These are phyloP conservation scores for Drosophila virilis DNA, from an alignment of 1,140 invertebrate species.

Conservation along the genomic window DNA sequence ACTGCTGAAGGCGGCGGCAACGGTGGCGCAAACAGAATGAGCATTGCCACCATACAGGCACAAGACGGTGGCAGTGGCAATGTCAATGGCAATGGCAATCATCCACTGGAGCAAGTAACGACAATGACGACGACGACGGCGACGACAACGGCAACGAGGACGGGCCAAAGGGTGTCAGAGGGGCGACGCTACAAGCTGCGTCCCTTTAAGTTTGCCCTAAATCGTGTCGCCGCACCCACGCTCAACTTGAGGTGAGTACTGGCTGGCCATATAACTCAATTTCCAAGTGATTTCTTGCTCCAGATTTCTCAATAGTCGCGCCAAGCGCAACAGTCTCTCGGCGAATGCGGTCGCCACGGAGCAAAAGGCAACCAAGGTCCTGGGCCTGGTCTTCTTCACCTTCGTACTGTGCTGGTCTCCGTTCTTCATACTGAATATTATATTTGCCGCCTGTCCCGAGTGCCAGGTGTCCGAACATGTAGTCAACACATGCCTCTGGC, in stretches of 20 bases:
- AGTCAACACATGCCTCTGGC: conserved; percentile 92
- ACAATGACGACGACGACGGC: conserved; percentile 88
- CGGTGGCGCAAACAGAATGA: conserved; percentile 44
- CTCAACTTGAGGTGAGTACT: conserved; percentile 87
- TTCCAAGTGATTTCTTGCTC: conserved; percentile 2
- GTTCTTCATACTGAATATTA: conserved; percentile 94
- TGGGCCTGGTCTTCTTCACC: conserved; percentile 95
- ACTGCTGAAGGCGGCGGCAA: conserved; percentile 40
- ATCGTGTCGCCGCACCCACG: conserved; percentile 86
- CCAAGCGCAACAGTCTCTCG: conserved; percentile 88
- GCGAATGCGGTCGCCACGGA: conserved; percentile 92
- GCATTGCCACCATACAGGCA: conserved; percentile 64
- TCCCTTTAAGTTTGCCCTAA: conserved; percentile 88
- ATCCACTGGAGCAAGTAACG: conserved; percentile 84
- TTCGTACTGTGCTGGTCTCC: conserved; percentile 96
- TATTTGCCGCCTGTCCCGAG: conserved; percentile 90
- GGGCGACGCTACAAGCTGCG: conserved; percentile 88
- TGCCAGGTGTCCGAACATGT: conserved; percentile 88
- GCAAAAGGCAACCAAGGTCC: conserved; percentile 91
- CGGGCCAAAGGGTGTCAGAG: conserved; percentile 87
- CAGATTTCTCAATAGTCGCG: conserved; percentile 88
- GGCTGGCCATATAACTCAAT: conserved; percentile 19
- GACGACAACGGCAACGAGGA: conserved; percentile 86
- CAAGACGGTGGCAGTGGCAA: conserved; percentile 19
- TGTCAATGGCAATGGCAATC: conserved; percentile 22